Base-by-base conservation (phyloP, 2,113 vertebrate genomes). In the Petroica traversi region DNA sequence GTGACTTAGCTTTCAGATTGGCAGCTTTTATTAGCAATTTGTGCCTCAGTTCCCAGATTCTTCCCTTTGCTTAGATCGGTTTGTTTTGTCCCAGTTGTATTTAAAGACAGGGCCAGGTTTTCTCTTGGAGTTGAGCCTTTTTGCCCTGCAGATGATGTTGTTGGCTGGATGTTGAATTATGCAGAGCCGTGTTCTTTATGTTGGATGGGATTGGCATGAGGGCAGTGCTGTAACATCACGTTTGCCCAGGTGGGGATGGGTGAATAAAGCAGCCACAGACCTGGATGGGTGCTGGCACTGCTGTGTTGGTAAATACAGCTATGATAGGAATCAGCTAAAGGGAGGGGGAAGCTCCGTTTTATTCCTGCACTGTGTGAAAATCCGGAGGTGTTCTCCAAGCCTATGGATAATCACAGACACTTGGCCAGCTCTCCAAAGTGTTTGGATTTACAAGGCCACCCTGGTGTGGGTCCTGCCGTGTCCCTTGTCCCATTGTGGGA, bases 181-280 rank as follows among this genome's bases (percentile, higher is more conserved):
- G 8, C 22, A 40, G 69, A n/a, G 10, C 15, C 4, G 1, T 4
- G 17, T 9, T 74, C 28, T 88, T 59, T 59, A 10, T 3, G 34
- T 66, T 43, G 10, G 61, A 10, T 77, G 64, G 28, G 28, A 7
- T n/a, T 63, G 25, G 66, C 72, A 64, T 20, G 61, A 74, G 52
- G 58, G 76, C 33, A 25, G 14, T 2, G 7, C 40, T 34, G 33
- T 71, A 69, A 29, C 49, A 23, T 28, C 0, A 1, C 0, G 0
- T 66, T 73, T 77, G 54, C 28, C 48, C 8, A 1, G 0, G 1
- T 40, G 58, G 24, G 41, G 29, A 19, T 23, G 52, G 6, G 9
- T 26, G n/a, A 54, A 28, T 61, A 54, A 61, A 48, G 31, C 54
- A 46, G 20, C 40, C 71, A 9, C 69, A 68, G 87, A 22, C 29